Evolutionary conservation across 2,888 invertebrate genomes (phyloP), one percentile per base, ranked within the genome.

Genomic region (Andrena marginata): DNA sequence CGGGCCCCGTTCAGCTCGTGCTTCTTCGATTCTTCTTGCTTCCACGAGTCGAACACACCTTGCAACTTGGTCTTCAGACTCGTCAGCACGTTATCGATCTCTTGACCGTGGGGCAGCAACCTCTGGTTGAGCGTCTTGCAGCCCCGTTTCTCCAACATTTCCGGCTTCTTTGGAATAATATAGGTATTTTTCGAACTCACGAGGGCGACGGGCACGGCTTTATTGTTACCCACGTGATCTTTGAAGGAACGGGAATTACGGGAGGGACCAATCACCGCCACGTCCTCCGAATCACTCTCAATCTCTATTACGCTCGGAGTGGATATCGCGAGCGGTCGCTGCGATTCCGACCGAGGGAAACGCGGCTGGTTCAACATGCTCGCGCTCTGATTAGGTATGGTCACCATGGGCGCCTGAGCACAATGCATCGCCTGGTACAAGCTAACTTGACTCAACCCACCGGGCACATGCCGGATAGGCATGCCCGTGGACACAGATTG

Each of bases 31-130:
- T 87, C 48, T 68, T 85, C 23, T 89, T 68, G 68, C 86, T 89
- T 29, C 16, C 64, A 10, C 3, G 62, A 29, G 6, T 80, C 54
- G n/a, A 74, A 78, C 4, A 84, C 60, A 49, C 49, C 51, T 0
- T 74, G 63, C 10, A 89, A 63, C 29, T 77, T 79, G 5, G 8
- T 82, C 33, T 90, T 91, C 2, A 93, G 62, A 1, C 84, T 82
- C 10, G 67, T 77, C 6, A 93, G 48, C 16, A 91, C 77, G 3
- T 54, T 78, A 16, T 93, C 91, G 0, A 93, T 88, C 5, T 92
- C 91, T 33, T 85, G 85, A 4, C 87, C 86, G 2, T 93, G 91
- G 2, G 88, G 85, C 1, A 85, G 31, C 3, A 93, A 77, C 26
- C 33, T 82, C 20, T 84, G 71, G n/a, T 65, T 75, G 6, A 89